phyloP scores from a whole-genome alignment of 2,113 vertebrate genomes.

The Vidua macroura region DNA sequence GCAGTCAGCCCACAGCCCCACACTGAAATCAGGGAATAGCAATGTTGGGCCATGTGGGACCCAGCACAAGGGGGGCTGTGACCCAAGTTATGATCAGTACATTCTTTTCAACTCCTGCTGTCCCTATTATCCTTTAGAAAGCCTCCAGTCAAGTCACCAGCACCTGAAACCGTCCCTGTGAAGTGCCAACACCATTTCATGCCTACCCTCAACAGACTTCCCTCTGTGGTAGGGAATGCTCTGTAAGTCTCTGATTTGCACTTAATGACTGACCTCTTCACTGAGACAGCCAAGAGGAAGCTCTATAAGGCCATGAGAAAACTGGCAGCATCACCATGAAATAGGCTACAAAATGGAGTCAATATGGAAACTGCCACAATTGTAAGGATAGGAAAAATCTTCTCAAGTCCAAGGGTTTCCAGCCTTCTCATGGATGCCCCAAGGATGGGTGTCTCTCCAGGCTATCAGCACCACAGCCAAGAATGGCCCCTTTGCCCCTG shows the following conservation, averaged over 20 bases:
- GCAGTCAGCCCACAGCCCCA: background rate
- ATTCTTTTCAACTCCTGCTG: background rate
- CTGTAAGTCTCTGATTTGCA: background rate
- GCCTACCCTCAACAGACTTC: background rate
- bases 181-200: background rate
- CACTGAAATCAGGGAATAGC: background rate
- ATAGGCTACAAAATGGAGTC: background rate
- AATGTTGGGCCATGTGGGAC: background rate
- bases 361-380: slow-evolving; percentile 38
- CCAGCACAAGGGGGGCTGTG: background rate
- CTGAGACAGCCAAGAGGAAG: background rate
- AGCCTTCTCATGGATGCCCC: background rate
- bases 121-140: background rate
- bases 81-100: background rate
- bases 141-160: background rate
- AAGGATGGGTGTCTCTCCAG: background rate
- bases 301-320: background rate
- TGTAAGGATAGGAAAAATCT: background rate
- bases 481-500: background rate
- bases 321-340: background rate
- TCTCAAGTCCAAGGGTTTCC: background rate
- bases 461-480: background rate
- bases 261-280: background rate
- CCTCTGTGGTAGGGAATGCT: accelerated
- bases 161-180: background rate